Conservation (phyloP, 1,140 invertebrate genomes). For the Archivesica marissinica region DNA sequence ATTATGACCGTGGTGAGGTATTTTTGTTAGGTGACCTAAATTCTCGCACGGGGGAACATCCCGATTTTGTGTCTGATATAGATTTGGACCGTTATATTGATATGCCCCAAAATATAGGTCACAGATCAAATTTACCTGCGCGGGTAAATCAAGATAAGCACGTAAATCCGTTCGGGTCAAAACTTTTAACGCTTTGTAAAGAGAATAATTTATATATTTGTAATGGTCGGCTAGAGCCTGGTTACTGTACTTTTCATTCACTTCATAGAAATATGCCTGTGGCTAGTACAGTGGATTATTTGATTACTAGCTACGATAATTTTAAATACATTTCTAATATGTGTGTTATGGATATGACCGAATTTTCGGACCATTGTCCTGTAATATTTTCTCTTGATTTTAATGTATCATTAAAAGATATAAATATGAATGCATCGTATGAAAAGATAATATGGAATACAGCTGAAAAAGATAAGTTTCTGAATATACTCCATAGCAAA, state of each 20-base stretch:
- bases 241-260: neutral
- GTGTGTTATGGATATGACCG: constrained; percentile 11
- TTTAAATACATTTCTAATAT: neutral
- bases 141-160: neutral
- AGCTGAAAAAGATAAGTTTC: no score
- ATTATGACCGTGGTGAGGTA: neutral
- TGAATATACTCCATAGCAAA: no score
- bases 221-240: constrained; percentile 16
- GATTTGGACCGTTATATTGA: constrained; percentile 22
- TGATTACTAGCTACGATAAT: neutral
- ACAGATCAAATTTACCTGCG: neutral
- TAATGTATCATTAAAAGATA: no score
- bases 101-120: neutral
- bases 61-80: neutral
- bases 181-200: constrained; percentile 26
- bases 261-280: neutral
- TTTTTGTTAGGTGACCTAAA: neutral
- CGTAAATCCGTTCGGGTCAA: neutral
- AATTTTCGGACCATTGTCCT: no score
- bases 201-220: constrained; percentile 21
- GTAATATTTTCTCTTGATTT: no score
- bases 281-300: neutral
- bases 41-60: neutral
- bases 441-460: no score
- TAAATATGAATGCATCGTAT: no score